A percentile compares a stretch with the other conserved stretches of the same genome.
Evolutionary conservation across 2,113 vertebrate species (phyloP).

Genomic region (Dendrocopos noguchii): DNA sequence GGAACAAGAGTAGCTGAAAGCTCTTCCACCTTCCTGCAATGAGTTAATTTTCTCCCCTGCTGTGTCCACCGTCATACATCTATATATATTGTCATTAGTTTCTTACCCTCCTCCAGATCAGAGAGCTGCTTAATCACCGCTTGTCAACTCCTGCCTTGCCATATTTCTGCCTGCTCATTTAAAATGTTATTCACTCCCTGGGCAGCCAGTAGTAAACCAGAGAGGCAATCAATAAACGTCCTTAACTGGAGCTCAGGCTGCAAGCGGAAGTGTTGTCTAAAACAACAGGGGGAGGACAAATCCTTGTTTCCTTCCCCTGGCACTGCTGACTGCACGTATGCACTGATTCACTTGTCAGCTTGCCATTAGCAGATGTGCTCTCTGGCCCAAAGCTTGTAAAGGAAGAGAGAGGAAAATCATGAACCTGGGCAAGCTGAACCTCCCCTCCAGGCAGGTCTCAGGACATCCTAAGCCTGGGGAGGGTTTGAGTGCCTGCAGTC

Average conservation of each 20-base stretch:
- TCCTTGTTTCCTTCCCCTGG: background rate
- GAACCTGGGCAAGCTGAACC: background rate
- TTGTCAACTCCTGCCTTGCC: constrained; percentile 30
- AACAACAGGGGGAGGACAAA: constrained; percentile 16
- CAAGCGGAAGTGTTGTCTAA: constrained; percentile 40
- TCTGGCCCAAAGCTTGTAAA: background rate
- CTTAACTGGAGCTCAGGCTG: constrained; percentile 13
- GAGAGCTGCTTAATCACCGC: constrained; percentile 56
- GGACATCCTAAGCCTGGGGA: background rate
- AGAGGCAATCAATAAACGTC: constrained; percentile 39
- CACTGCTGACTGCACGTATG: background rate
- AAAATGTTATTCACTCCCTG: constrained; percentile 42
- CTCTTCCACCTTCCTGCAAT: constrained; percentile 7
- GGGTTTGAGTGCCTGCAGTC: background rate
- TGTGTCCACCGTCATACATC: background rate
- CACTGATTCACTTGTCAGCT: constrained; percentile 39
- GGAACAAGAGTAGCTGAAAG: background rate
- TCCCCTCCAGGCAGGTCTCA: background rate
- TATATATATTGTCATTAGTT: constrained; percentile 38
- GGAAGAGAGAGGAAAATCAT: background rate
- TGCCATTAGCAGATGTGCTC: background rate
- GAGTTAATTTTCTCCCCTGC: constrained; percentile 42
- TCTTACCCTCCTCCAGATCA: constrained; percentile 46
- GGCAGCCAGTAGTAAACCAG: constrained; percentile 44
- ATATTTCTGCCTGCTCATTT: constrained; percentile 39